Conservation (phyloP, 2,888 invertebrate species). For the Tethea ocularis region DNA sequence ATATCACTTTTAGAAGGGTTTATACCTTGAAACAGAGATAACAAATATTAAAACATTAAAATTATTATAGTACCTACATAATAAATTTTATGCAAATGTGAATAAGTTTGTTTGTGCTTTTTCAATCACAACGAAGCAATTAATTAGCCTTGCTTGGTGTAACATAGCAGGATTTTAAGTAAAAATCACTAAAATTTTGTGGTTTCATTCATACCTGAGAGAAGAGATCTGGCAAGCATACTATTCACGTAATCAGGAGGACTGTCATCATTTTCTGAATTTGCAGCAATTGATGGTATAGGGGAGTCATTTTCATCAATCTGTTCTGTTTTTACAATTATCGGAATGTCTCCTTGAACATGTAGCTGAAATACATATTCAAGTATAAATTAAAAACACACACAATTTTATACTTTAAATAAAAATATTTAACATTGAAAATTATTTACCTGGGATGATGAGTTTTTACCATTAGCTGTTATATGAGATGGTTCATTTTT, state of each 20-base stretch:
- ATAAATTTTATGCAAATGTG: too few relatives aligned
- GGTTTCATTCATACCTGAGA: constrained; percentile 61
- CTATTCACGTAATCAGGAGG: constrained; percentile 81
- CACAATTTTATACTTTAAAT: background rate
- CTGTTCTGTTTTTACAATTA: constrained; percentile 71
- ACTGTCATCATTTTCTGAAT: constrained; percentile 75
- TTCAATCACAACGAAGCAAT: too few relatives aligned
- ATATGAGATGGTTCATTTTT: constrained; percentile 51
- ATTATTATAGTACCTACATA: too few relatives aligned
- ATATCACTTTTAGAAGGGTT: constrained; percentile 76
- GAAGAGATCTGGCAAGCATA: constrained; percentile 79
- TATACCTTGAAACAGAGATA: constrained; percentile 58
- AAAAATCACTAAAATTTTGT: too few relatives aligned
- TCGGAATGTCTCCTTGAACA: constrained; percentile 63
- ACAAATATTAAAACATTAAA: too few relatives aligned
- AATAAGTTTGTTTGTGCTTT: too few relatives aligned
- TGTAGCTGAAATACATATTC: constrained; percentile 42
- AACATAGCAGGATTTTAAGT: too few relatives aligned
- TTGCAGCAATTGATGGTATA: constrained; percentile 46
- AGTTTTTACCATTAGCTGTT: constrained; percentile 70
- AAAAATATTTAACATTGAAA: background rate
- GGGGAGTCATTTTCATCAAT: constrained; percentile 65
- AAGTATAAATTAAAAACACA: background rate
- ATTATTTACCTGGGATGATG: constrained; percentile 53
- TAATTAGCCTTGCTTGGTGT: too few relatives aligned